A percentile compares a stretch with the other conserved stretches of the same genome.
Evolutionary conservation across 2,113 vertebrate genomes (phyloP).

Genomic region (Lamprologus sp.): DNA sequence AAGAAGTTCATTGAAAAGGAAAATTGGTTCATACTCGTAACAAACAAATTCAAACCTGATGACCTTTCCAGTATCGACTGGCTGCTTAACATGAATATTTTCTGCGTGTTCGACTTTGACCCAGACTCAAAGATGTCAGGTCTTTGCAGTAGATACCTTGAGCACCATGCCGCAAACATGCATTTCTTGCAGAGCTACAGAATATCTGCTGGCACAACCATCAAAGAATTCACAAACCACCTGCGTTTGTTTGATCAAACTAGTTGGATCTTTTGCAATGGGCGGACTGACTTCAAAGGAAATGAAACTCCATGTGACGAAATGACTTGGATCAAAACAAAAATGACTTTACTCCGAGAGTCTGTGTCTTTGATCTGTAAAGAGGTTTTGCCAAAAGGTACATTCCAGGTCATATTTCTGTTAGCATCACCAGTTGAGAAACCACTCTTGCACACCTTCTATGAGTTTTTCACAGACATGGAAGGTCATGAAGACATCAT

Average conservation of each 20-base stretch:
- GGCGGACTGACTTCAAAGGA: too few relatives aligned
- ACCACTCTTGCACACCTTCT: slow-evolving; percentile 73
- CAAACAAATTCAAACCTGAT: slow-evolving; percentile 67
- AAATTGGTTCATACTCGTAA: slow-evolving; percentile 75
- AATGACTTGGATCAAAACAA: background rate
- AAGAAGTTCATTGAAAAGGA: slow-evolving; percentile 74
- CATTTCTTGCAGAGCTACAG: slow-evolving; percentile 73
- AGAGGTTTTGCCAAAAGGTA: slow-evolving; percentile 65
- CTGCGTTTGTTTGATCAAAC: too few relatives aligned
- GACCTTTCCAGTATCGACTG: slow-evolving; percentile 64
- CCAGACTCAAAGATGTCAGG: slow-evolving; percentile 72
- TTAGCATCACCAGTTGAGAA: slow-evolving; percentile 70
- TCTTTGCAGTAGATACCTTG: slow-evolving; percentile 65
- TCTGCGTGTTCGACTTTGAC: slow-evolving; percentile 83
- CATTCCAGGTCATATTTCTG: slow-evolving; percentile 76
- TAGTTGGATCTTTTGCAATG: too few relatives aligned
- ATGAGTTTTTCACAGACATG: slow-evolving; percentile 79
- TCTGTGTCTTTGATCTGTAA: slow-evolving; percentile 75
- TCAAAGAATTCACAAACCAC: slow-evolving; percentile 41
- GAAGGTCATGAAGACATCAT: slow-evolving; percentile 72
- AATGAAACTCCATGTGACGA: too few relatives aligned
- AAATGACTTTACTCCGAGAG: slow-evolving; percentile 69
- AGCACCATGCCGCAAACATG: slow-evolving; percentile 61
- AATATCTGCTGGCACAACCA: slow-evolving; percentile 27
- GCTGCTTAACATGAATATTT: slow-evolving; percentile 72